Evolutionary conservation across 2,888 invertebrate species (phyloP), one percentile per base, ranked within the genome.

Genomic region (Diplolepis rosae): DNA sequence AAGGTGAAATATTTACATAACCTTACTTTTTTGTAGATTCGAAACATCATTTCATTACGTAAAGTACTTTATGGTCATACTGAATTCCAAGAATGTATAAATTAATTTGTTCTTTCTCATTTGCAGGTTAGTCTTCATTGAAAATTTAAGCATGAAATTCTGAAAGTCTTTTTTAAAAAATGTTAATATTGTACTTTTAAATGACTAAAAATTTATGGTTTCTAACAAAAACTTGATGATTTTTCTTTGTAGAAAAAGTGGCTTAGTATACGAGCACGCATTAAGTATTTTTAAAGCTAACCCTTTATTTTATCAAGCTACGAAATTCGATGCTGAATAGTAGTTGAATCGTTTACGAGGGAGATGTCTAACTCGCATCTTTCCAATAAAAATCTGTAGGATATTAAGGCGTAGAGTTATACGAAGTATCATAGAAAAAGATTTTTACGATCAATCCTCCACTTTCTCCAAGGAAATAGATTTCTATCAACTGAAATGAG

Each of bases 291-390:
- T n/a, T n/a, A n/a, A n/a, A n/a, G n/a, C n/a, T n/a, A n/a, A 2
- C 35, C 1, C 11, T 35, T 3, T 4, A 42, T 15, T 42, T 42
- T 6, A 42, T 15, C 15, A 15, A 42, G 15, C 15, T 15, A 6
- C 5, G 15, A 15, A 39, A 13, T 39, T 42, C 4, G 4, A 13
- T n/a, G n/a, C 15, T 15, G 18, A 18, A 11, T 15, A 54, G 32
- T 32, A 54, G 32, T 1, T 11, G 32, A 48, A 18, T 32, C 18
- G 11, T 54, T 54, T 32, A 54, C 54, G 9, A 18, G 54, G 5
- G 32, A 54, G 30, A 30, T 54, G 54, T 54, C 32, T 32, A 54
- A 54, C 54, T 52, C 28, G 11, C 30, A 52, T 52, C 52, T 27
- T 48, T 52, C 30, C 28, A 15, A 52, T 52, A 28, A 30, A 52